Evolutionary conservation across 2,113 vertebrate genomes (phyloP).

Genomic region (Chionomys nivalis): DNA sequence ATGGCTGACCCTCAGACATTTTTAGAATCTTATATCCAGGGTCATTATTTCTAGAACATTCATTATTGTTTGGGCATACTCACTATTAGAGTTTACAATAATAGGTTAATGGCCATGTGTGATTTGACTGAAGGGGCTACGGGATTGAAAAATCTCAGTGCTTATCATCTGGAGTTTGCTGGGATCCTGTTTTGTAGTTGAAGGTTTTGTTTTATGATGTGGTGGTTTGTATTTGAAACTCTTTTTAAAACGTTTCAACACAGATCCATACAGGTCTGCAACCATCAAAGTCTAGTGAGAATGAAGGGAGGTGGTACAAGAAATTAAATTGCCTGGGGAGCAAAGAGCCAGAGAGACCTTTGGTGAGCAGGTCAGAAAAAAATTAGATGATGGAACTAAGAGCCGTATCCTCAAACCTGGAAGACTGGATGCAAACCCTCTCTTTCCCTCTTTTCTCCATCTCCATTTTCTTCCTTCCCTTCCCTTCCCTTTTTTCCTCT

Average conservation of each 20-base stretch:
- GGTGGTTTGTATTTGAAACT: constrained; percentile 48
- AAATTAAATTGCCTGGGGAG: not conserved
- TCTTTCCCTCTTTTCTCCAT: not conserved
- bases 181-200: constrained; percentile 60
- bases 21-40: constrained; percentile 41
- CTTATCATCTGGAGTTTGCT: constrained; percentile 46
- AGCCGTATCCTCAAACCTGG: not conserved
- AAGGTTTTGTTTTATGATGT: constrained; percentile 60
- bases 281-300: constrained; percentile 43
- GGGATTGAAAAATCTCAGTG: constrained; percentile 36
- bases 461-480: not conserved
- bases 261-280: constrained; percentile 44
- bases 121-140: constrained; percentile 37
- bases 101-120: constrained; percentile 51
- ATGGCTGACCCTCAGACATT: constrained; percentile 16
- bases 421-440: not conserved
- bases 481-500: not conserved
- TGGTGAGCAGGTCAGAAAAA: not conserved
- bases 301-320: constrained; percentile 36
- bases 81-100: constrained; percentile 20
- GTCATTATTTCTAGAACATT: constrained; percentile 56
- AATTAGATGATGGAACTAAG: constrained; percentile 18
- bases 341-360: constrained; percentile 53
- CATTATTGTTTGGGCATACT: not conserved
- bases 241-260: constrained; percentile 5